These are phyloP conservation scores for Notarius quadriscutis DNA, from an alignment of 2,113 vertebrate species.

Conservation along the genomic window DNA sequence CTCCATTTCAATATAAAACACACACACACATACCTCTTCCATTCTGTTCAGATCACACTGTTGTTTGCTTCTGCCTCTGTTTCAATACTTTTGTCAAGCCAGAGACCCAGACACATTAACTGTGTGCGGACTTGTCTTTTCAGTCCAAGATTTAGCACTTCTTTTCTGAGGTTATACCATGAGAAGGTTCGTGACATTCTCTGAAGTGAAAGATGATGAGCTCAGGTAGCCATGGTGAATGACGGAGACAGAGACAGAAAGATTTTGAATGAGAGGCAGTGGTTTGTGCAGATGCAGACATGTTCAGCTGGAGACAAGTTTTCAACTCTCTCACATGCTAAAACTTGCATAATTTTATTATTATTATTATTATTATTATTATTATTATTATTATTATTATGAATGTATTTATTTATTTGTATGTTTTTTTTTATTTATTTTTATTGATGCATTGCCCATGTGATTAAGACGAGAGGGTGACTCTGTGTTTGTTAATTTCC, in stretches of 20 bases:
- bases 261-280: neutral
- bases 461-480: neutral
- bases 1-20: neutral
- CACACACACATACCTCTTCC: neutral
- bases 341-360: neutral
- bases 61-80: neutral
- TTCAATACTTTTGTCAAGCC: neutral
- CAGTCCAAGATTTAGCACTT: neutral
- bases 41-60: neutral
- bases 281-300: neutral
- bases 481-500: neutral
- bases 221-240: conserved; percentile 3
- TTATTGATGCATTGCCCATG: neutral
- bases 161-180: neutral
- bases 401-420: too few species aligned
- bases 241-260: neutral
- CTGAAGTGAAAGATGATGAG: neutral
- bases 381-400: too few species aligned
- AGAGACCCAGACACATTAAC: conserved; percentile 26
- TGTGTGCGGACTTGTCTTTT: neutral
- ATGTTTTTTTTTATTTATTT: neutral
- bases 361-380: neutral
- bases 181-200: neutral
- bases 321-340: neutral
- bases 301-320: neutral